Conservation (phyloP, 2,113 vertebrate species). For the Silurus glanis region DNA sequence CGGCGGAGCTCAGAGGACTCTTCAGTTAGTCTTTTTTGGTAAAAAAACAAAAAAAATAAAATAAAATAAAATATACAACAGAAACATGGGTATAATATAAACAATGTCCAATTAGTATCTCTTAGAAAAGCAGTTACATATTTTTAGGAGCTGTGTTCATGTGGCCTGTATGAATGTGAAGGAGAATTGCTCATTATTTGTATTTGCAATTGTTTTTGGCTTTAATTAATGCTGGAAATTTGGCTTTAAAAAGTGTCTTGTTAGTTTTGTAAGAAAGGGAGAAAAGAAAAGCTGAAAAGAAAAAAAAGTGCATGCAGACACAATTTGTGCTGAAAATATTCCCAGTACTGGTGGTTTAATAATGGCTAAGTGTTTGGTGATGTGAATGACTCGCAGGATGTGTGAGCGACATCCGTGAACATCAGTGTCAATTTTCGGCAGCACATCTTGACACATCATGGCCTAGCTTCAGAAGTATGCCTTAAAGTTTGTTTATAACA, state of each 20-base stretch:
- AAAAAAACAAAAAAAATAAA: background rate
- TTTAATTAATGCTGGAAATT: background rate
- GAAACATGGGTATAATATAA: background rate
- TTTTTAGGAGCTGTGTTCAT: background rate
- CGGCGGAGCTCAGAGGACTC: constrained; percentile 68
- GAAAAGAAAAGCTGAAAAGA: too few species aligned
- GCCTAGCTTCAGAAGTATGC: background rate
- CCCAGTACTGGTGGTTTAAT: background rate
- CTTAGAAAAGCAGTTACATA: background rate
- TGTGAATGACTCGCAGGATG: background rate
- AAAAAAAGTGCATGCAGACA: background rate
- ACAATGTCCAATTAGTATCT: background rate
- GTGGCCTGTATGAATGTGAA: background rate
- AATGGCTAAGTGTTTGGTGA: background rate
- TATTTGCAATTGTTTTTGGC: background rate
- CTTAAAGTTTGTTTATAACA: background rate
- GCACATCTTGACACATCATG: background rate
- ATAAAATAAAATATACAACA: background rate
- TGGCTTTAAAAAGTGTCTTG: background rate
- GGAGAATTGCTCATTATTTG: background rate
- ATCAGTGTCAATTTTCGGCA: background rate
- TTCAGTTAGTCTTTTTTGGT: constrained; percentile 63
- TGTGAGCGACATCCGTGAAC: background rate
- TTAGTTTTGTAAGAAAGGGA: background rate
- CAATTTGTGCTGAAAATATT: background rate